These are phyloP conservation scores for Dendrolimus pini DNA, from an alignment of 2,888 invertebrate genomes.

Conservation along the genomic window DNA sequence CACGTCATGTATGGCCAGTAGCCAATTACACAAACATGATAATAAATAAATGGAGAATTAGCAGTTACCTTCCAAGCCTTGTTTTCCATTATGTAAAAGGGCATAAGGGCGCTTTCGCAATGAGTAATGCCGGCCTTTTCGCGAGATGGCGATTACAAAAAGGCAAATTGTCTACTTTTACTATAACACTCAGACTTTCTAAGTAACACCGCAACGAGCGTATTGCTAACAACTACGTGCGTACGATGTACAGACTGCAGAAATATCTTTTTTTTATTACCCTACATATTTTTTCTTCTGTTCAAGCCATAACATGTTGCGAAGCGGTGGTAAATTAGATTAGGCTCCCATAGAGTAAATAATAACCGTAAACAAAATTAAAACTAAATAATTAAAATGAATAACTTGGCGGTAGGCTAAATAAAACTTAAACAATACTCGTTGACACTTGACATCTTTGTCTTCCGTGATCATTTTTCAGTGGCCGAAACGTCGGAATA, in stretches of 20 bases:
- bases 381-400: too few species aligned
- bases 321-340: too few species aligned
- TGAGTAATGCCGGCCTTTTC: conserved; percentile 29
- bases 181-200: conserved; percentile 25
- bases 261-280: conserved; percentile 1
- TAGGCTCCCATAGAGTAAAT: too few species aligned
- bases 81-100: neutral
- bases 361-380: too few species aligned
- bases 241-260: conserved; percentile 20
- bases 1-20: neutral
- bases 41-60: neutral
- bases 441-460: too few species aligned
- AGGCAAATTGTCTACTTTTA: conserved; percentile 20
- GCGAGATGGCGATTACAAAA: conserved; percentile 27
- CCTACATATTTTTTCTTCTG: too few species aligned
- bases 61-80: neutral
- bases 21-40: conserved; percentile 6
- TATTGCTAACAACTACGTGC: conserved; percentile 27
- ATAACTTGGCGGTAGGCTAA: too few species aligned
- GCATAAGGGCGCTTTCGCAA: conserved; percentile 30
- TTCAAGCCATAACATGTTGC: too few species aligned
- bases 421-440: too few species aligned
- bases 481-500: too few species aligned
- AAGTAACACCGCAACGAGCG: conserved; percentile 29
- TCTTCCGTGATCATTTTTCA: too few species aligned